Base-by-base conservation (phyloP, 2,888 invertebrate species). In the Cyaniris semiargus region DNA sequence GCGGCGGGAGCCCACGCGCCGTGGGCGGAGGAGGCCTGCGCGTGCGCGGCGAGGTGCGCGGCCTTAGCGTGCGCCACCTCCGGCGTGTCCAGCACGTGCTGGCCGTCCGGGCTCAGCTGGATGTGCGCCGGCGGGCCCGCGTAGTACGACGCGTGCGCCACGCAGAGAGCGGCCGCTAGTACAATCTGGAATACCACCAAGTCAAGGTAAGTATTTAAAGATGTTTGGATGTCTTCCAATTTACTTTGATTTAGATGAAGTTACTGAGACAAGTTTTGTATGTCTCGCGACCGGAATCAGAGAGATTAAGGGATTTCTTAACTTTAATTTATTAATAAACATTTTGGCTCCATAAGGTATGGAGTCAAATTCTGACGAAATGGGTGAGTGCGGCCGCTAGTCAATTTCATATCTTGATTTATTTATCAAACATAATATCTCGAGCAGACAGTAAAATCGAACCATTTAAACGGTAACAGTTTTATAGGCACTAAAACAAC, bases 61-160 rank as follows among this genome's bases (percentile, higher is more conserved):
- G 93, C 92, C 81, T 91, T 93, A 3, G 94, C 94, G 87, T 94
- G 94, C 21, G 94, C 93, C 4, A 94, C 94, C 83, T 94, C 94
- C 1, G 94, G 94, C 15, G 94, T 94, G 85, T 96, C 95, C 70
- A 95, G 83, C 60, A 94, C 82, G 84, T 90, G 88, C 80, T 94
- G 91, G 85, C 95, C 94, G 81, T 96, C 96, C 1, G 89, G 87
- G 80, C 92, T 94, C 6, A 94, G 89, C 81, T 92, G 92, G 81
- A 94, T 83, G 82, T 87, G 93, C 31, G 93, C 95, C 81, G 90
- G 94, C 78, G 91, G 92, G 82, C 89, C 94, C 81, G 89, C 92
- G 91, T 89, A 94, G 87, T 91, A 94, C n/a, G 94, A 94, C 77
- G 95, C 94, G 83, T 94, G 90, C 79, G 95, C 95, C 83, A 93